Base-by-base conservation (phyloP, 2,888 invertebrate species). In the Thalpophila matura region DNA sequence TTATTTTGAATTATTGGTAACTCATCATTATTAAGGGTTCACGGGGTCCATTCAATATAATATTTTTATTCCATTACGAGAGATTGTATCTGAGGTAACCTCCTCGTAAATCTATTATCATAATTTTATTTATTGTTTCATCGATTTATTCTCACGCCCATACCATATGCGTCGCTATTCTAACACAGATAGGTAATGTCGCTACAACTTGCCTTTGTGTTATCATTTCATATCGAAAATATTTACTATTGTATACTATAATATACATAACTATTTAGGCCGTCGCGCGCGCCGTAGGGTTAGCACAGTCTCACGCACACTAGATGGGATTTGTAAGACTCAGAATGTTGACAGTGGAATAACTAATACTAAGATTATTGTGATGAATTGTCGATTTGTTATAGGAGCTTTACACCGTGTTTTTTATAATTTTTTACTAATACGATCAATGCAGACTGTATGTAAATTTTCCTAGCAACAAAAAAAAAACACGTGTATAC, bases 211-310 rank as follows among this genome's bases (percentile, higher is more conserved):
- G 27, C 14, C 0, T 2, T 26, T 22, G 26, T 14, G 12, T 26
- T n/a, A 33, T 20, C 4, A 14, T 33, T 29, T 22, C 14, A 29
- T 24, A n/a, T 40, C 22, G 20, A 46, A 0, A 20, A 4, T 43
- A 33, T 61, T 18, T n/a, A 31, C 10, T 24, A 56, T 29, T 58
- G 45, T 40, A 38, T 31, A 38, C 6, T 38, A 68, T 18, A 46
- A 22, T 24, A 40, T n/a, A n/a, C n/a, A n/a, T 46, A 66, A 35
- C 1, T 10, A 31, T 37, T 37, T 37, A 61, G 70, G 47, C 63
- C 62, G 46, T 20, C 22, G 12, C 12, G 31, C 5, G 5, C 27
- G 22, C 26, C 24, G 7, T 29, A 33, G 45, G 51, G 5, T 18
- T n/a, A 24, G 14, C 16, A 10, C 47, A 10, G 35, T 35, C 14